phyloP scores from a whole-genome alignment of 92 coral and sea anemone species.

The Diadumene lineata region DNA sequence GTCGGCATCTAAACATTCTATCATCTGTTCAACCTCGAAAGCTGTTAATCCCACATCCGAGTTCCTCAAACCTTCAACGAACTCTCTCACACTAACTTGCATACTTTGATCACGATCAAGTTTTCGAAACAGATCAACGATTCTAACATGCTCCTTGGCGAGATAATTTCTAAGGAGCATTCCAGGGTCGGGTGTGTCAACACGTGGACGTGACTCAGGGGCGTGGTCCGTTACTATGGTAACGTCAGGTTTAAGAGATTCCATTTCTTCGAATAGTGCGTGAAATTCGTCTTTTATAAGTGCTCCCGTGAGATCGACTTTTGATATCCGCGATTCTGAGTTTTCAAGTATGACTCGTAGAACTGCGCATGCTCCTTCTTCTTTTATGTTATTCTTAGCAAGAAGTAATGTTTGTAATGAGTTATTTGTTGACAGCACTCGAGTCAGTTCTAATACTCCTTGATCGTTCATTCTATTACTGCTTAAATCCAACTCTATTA shows the following conservation, averaged over 20 bases:
- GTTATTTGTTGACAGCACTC: conserved; percentile 45
- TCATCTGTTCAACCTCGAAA: conserved; percentile 77
- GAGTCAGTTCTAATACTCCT: conserved; percentile 55
- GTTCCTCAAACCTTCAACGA: conserved; percentile 77
- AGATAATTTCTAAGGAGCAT: conserved; percentile 76
- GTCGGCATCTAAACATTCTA: conserved; percentile 74
- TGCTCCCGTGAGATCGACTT: conserved; percentile 67
- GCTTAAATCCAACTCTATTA: conserved; percentile 63
- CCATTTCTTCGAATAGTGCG: conserved; percentile 47
- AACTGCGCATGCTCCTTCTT: conserved; percentile 74
- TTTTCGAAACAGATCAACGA: conserved; percentile 75
- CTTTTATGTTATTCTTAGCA: conserved; percentile 66
- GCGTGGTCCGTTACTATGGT: conserved; percentile 61
- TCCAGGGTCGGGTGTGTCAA: conserved; percentile 76
- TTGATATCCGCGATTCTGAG: conserved; percentile 55
- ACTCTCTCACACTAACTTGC: conserved; percentile 86
- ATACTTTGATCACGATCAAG: conserved; percentile 84
- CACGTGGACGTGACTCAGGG: conserved; percentile 50
- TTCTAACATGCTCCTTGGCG: conserved; percentile 74
- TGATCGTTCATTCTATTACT: conserved; percentile 68
- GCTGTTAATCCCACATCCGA: conserved; percentile 81
- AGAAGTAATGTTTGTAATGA: conserved; percentile 62
- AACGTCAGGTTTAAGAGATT: conserved; percentile 47
- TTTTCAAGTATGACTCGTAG: conserved; percentile 58
- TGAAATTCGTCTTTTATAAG: conserved; percentile 58